Evolutionary conservation across 2,797 vertebrate species (phyloP).

Genomic region (Craterocephalus amniculus): DNA sequence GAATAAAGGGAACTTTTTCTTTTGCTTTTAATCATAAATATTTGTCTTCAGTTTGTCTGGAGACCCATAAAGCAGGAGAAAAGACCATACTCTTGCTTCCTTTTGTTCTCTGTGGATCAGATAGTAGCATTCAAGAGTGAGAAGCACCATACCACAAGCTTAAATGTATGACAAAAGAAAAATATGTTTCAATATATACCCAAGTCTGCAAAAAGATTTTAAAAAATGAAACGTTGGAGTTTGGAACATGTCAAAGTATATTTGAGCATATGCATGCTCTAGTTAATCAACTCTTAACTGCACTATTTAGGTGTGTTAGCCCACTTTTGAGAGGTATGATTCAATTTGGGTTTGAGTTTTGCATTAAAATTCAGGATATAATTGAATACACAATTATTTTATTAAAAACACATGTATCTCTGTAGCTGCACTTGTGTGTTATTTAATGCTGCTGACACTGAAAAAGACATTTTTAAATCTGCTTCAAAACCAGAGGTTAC

Average conservation of each 20-base stretch:
- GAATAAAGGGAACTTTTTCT: slow-evolving; percentile 9
- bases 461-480: neutral
- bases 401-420: neutral
- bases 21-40: neutral
- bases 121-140: neutral
- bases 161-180: neutral
- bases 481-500: neutral
- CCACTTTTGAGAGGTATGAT: neutral
- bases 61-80: neutral
- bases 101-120: neutral
- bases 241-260: neutral
- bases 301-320: neutral
- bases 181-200: too few relatives aligned
- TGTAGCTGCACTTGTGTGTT: neutral
- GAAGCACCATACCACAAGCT: neutral
- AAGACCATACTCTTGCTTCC: neutral
- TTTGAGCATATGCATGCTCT: neutral
- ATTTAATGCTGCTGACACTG: neutral
- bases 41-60: neutral
- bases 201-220: neutral
- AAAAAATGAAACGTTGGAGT: neutral
- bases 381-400: neutral
- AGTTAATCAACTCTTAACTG: neutral
- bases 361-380: neutral
- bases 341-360: neutral